These are phyloP conservation scores for Melitaea athalia DNA, from an alignment of 2,888 invertebrate genomes.

Conservation along the genomic window DNA sequence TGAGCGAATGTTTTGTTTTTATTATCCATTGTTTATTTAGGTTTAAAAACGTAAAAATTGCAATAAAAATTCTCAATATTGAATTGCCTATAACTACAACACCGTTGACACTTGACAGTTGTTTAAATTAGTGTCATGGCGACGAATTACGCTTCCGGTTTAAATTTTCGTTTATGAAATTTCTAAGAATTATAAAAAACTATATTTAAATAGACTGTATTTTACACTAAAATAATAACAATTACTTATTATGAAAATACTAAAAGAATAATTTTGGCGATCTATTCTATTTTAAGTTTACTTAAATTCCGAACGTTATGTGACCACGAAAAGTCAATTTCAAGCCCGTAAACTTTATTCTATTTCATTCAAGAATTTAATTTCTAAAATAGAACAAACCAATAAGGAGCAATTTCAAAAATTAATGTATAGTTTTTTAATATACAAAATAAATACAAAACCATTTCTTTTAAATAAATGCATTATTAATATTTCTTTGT, in stretches of 20 bases:
- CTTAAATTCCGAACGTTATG: neutral
- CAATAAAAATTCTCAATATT: neutral
- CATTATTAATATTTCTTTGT: neutral
- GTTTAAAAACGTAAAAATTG: slow-evolving; percentile 1
- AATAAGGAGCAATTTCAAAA: neutral
- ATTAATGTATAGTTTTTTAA: neutral
- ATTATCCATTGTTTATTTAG: slow-evolving; percentile 50
- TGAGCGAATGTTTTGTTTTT: slow-evolving; percentile 56
- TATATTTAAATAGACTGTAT: too few relatives aligned
- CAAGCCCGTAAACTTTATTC: neutral
- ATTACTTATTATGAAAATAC: neutral
- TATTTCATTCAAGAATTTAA: neutral
- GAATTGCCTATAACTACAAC: slow-evolving; percentile 6
- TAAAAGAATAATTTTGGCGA: neutral
- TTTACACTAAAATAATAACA: neutral
- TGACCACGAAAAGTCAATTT: neutral
- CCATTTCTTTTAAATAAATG: neutral
- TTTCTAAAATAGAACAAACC: neutral
- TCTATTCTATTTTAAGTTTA: neutral
- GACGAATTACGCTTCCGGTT: slow-evolving; percentile 43
- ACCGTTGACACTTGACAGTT: slow-evolving; percentile 46
- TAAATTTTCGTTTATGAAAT: neutral
- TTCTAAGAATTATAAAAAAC: neutral
- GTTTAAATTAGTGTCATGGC: slow-evolving; percentile 63
- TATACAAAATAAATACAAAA: neutral